phyloP scores from a whole-genome alignment of 53 echinoderm and acorn worm species.

The Paracentrotus lividus region DNA sequence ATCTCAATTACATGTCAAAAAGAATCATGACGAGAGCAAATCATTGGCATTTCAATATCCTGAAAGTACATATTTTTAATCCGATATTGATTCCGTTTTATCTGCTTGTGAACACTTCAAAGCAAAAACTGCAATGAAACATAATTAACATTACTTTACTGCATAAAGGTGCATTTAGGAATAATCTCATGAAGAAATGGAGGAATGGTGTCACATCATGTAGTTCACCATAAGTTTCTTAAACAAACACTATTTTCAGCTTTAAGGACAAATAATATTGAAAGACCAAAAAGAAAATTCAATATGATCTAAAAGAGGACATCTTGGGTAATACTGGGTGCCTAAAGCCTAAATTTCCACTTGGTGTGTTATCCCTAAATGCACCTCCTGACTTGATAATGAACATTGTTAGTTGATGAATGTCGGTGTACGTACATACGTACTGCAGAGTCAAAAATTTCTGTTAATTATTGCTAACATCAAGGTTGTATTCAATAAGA shows the following conservation, averaged over 20 bases:
- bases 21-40: neutral
- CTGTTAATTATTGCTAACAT: slow-evolving; percentile 1
- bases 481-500: neutral
- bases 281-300: neutral
- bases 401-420: slow-evolving; percentile 53
- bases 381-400: slow-evolving; percentile 17
- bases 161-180: neutral
- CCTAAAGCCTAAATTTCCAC: neutral
- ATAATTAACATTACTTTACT: no score
- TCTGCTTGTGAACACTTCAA: neutral
- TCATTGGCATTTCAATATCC: neutral
- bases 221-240: neutral
- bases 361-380: neutral
- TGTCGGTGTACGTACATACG: slow-evolving; percentile 11
- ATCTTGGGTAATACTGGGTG: neutral
- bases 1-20: no score
- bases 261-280: neutral
- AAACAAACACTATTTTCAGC: neutral
- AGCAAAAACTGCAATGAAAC: neutral
- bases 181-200: neutral
- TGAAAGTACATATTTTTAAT: neutral
- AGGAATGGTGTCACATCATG: neutral
- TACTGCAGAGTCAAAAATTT: neutral
- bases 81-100: neutral
- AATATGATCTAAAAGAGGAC: neutral